phyloP scores from a whole-genome alignment of 1,140 invertebrate genomes.

The Tetragnatha versicolor region DNA sequence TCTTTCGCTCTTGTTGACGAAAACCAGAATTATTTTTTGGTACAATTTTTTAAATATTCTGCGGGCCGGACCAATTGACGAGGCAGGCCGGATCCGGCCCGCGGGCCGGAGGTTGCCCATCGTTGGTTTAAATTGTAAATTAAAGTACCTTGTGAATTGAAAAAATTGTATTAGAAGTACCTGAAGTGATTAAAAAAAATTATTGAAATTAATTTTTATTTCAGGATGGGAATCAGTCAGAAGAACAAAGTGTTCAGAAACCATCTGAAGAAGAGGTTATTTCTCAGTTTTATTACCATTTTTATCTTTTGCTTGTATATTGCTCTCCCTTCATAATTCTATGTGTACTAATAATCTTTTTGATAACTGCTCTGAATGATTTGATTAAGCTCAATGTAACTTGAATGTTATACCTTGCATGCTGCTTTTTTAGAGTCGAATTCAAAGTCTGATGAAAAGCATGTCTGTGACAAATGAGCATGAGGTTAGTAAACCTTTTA shows the following conservation, averaged over 20 bases:
- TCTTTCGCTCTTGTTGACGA: no score
- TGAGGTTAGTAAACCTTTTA: conserved; percentile 51
- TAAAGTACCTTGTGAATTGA: no score
- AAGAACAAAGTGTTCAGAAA: conserved; percentile 29
- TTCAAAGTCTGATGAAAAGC: conserved; percentile 57
- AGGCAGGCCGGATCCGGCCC: no score
- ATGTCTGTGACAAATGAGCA: conserved; percentile 54
- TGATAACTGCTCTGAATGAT: background rate
- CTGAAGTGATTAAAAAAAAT: no score
- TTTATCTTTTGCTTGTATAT: background rate
- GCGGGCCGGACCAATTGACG: no score
- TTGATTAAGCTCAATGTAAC: no score
- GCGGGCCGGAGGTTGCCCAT: no score
- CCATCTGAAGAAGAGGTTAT: conserved; percentile 43
- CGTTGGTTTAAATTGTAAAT: no score
- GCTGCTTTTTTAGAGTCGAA: conserved; percentile 51
- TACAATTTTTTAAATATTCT: no score
- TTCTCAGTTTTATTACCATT: background rate
- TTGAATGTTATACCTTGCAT: conserved; percentile 39
- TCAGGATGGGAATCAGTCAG: conserved; percentile 23
- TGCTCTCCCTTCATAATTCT: background rate
- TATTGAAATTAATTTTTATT: no score
- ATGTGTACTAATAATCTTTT: background rate
- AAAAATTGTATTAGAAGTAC: no score
- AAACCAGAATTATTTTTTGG: no score